A percentile compares a stretch with the other conserved stretches of the same genome.
These are phyloP conservation scores for Hippolais icterina DNA, from an alignment of 2,113 vertebrate genomes.

Conservation along the genomic window DNA sequence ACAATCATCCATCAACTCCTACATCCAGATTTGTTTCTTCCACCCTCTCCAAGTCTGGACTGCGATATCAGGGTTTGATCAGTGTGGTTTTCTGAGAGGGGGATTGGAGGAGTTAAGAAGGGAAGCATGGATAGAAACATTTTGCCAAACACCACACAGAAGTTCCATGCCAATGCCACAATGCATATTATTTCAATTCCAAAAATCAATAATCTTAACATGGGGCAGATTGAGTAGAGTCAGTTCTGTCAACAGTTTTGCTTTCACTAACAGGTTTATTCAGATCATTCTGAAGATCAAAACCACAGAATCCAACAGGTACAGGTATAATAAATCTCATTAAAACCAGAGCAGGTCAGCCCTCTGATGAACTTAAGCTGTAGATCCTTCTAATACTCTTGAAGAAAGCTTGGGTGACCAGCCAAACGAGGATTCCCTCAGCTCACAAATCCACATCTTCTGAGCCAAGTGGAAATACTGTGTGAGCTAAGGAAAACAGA, in stretches of 20 bases:
- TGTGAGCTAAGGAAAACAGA: not conserved
- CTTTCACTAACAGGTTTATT: slow-evolving; percentile 6
- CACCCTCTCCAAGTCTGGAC: not conserved
- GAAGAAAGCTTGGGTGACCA: slow-evolving; percentile 18
- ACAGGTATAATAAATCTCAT: slow-evolving; percentile 53
- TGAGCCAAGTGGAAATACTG: slow-evolving; percentile 51
- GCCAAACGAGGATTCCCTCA: slow-evolving; percentile 40
- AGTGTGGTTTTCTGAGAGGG: not conserved
- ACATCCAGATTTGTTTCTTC: not conserved
- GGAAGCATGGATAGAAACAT: not conserved
- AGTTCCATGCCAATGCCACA: not conserved
- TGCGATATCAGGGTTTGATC: not conserved
- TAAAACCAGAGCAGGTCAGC: slow-evolving; percentile 48
- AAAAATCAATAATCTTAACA: not conserved
- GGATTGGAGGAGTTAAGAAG: not conserved
- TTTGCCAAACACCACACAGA: not conserved
- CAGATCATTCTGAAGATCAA: not conserved
- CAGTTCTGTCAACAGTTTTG: not conserved
- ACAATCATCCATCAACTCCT: not conserved
- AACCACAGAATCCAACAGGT: slow-evolving; percentile 15
- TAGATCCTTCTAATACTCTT: slow-evolving; percentile 53
- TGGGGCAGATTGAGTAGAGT: not conserved
- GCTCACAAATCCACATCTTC: slow-evolving; percentile 20
- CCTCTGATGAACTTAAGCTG: slow-evolving; percentile 36
- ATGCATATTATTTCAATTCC: not conserved